Evolutionary conservation across 2,888 invertebrate species (phyloP).

Genomic region (Epinotia nisella): DNA sequence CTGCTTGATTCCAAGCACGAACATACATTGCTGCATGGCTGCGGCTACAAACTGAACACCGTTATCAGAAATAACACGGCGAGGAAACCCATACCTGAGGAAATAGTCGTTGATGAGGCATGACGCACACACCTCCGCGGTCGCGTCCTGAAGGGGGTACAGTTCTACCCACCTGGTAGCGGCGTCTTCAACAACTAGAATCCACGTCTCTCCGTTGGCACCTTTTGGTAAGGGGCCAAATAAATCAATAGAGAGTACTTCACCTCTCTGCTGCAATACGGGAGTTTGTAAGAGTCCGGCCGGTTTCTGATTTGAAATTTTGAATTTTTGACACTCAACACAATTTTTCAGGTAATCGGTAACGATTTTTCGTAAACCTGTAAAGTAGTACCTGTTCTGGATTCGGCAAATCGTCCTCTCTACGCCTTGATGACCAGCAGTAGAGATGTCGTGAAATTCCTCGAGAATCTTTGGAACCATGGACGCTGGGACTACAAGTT

Average conservation of each 20-base stretch:
- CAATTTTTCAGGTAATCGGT: conserved; percentile 3
- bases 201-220: conserved; percentile 43
- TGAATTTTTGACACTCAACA: background rate
- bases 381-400: background rate
- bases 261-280: background rate
- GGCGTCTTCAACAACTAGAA: conserved; percentile 50
- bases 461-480: background rate
- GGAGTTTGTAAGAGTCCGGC: background rate
- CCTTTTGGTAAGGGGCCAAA: conserved; percentile 5
- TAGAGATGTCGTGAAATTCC: background rate
- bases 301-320: conserved; percentile 12
- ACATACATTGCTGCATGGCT: conserved; percentile 39
- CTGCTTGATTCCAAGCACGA: conserved; percentile 25
- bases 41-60: conserved; percentile 29
- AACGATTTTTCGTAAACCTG: conserved; percentile 2
- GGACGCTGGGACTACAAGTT: conserved; percentile 24
- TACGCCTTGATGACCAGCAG: conserved; percentile 2
- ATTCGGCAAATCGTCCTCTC: background rate
- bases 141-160: conserved; percentile 49
- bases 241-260: background rate
- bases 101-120: no score
- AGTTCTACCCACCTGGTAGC: conserved; percentile 51
- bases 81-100: no score
- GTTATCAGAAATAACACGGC: no score
- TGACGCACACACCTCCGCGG: conserved; percentile 49